A percentile compares a stretch with the other conserved stretches of the same genome.
phyloP scores from a whole-genome alignment of 2,113 vertebrate genomes.

The Peucedramus taeniatus region DNA sequence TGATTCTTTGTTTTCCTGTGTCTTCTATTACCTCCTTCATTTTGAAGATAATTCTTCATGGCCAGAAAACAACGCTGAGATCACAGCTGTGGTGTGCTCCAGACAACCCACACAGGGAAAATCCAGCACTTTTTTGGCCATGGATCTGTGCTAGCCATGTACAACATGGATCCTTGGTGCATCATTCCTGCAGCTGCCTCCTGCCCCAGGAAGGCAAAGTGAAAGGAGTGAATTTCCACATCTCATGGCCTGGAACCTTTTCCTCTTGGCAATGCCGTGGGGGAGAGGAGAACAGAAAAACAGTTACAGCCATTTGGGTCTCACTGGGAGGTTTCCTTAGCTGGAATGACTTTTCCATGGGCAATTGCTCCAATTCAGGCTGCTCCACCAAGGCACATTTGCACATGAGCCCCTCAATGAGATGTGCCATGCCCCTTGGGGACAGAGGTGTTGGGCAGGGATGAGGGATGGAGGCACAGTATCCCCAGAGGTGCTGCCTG shows the following conservation, averaged over 20 bases:
- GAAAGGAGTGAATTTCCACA: background rate
- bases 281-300: background rate
- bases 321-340: background rate
- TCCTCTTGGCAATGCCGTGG: rapidly evolving
- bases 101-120: background rate
- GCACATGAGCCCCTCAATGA: background rate
- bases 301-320: background rate
- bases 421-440: background rate
- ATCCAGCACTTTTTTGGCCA: rapidly evolving
- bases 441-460: background rate
- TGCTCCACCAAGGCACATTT: background rate
- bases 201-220: background rate
- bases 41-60: background rate
- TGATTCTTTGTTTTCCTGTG: background rate
- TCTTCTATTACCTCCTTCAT: background rate
- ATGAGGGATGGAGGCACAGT: background rate
- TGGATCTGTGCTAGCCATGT: background rate
- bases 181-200: background rate
- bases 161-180: rapidly evolving
- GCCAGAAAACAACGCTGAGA: background rate
- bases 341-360: background rate
- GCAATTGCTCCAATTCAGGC: background rate
- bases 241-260: background rate
- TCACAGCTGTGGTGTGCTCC: background rate
- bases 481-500: background rate